Percentiles rank a stretch among this genome's conserved stretches.
phyloP scores from a whole-genome alignment of 2,113 vertebrate genomes.

The Muntiacus reevesi region DNA sequence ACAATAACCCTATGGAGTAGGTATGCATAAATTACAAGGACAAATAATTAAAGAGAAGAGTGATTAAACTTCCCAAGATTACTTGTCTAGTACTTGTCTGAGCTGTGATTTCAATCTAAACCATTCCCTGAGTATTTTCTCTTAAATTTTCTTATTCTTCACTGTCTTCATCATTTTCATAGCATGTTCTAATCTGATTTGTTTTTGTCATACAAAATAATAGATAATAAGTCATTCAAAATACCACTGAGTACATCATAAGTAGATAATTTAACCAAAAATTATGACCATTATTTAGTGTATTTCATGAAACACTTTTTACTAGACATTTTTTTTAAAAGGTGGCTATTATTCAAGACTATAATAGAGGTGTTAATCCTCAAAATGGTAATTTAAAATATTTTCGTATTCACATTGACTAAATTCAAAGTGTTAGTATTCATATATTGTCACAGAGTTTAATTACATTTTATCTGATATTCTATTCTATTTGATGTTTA shows the following conservation, averaged over 20 bases:
- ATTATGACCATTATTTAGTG: background rate
- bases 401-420: background rate
- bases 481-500: background rate
- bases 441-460: background rate
- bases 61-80: background rate
- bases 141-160: background rate
- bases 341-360: background rate
- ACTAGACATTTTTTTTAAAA: background rate
- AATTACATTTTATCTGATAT: background rate
- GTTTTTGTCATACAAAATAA: background rate
- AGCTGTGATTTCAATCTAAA: background rate
- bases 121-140: background rate
- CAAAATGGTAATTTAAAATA: background rate
- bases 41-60: background rate
- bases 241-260: background rate
- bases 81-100: background rate
- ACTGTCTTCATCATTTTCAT: background rate
- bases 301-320: background rate
- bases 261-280: background rate
- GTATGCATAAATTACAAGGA: background rate
- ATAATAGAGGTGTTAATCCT: background rate
- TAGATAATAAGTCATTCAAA: background rate
- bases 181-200: background rate
- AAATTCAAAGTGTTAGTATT: background rate
- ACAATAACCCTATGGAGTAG: background rate